Conservation (phyloP, 2,113 vertebrate species). For the Labrus mixtus region DNA sequence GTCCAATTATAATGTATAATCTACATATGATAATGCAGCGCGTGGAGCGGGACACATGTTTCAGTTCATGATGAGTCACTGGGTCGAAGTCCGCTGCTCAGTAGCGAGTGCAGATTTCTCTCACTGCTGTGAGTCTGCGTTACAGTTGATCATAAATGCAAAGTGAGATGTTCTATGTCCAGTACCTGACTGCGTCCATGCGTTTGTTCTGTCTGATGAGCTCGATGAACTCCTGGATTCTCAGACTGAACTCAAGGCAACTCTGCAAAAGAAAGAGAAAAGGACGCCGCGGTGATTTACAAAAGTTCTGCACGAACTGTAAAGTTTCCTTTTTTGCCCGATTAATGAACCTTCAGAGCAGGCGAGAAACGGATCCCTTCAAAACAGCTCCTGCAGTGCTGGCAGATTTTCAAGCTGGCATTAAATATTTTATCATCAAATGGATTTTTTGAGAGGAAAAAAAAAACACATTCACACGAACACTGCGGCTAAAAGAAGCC, state of each 20-base stretch:
- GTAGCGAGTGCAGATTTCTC: too few relatives aligned
- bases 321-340: background rate
- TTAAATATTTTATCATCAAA: background rate
- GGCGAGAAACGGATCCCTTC: constrained; percentile 1
- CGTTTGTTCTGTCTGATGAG: constrained; percentile 99
- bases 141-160: too few relatives aligned
- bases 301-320: background rate
- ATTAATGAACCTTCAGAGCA: background rate
- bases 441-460: background rate
- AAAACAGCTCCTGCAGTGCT: background rate
- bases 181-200: constrained; percentile 97
- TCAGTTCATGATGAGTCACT: too few relatives aligned
- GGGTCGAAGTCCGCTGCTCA: too few relatives aligned
- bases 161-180: too few relatives aligned
- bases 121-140: too few relatives aligned
- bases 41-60: too few relatives aligned
- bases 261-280: constrained; percentile 84
- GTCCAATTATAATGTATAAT: too few relatives aligned
- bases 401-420: background rate
- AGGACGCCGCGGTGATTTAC: background rate
- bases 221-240: constrained; percentile 99
- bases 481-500: background rate
- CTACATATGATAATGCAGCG: too few relatives aligned
- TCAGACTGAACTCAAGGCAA: constrained; percentile 98
- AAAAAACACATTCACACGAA: background rate